Evolutionary conservation across 2,888 invertebrate species (phyloP).

Genomic region (Cephus rjabovi): DNA sequence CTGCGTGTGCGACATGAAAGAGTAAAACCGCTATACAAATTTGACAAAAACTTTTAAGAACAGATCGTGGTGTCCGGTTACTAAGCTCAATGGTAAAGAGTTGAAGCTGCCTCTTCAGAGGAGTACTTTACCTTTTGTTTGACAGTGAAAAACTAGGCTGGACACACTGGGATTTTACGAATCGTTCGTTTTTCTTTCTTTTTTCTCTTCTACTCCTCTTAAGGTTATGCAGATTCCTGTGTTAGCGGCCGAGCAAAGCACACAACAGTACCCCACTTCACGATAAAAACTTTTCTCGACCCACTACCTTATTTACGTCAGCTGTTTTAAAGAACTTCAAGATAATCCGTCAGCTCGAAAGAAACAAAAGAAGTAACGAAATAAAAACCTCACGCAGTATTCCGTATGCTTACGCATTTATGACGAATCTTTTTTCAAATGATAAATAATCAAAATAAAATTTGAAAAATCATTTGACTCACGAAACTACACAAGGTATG

Average conservation of each 20-base stretch:
- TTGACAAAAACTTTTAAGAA: constrained; percentile 40
- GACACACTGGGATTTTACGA: not conserved
- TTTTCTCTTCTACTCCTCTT: not conserved
- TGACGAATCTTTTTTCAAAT: not conserved
- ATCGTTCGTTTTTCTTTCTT: not conserved
- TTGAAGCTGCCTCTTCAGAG: constrained; percentile 34
- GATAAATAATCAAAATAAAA: not conserved
- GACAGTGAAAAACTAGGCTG: constrained; percentile 1
- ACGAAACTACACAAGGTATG: not conserved
- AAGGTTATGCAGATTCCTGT: not conserved
- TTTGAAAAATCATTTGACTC: not conserved
- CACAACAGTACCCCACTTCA: not conserved
- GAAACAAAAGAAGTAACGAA: not conserved
- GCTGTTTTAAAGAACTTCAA: not conserved
- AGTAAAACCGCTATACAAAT: constrained; percentile 35
- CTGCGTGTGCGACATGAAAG: constrained; percentile 28
- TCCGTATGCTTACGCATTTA: not conserved
- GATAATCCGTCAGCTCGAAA: not conserved
- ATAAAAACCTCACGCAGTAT: not conserved
- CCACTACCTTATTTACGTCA: not conserved
- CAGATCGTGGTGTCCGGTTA: constrained; percentile 52
- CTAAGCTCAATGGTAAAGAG: constrained; percentile 61
- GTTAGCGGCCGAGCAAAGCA: not conserved
- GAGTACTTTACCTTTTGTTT: constrained; percentile 5
- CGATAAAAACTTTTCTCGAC: not conserved